phyloP scores from a whole-genome alignment of 2,113 vertebrate species.

The Mobula hypostoma region DNA sequence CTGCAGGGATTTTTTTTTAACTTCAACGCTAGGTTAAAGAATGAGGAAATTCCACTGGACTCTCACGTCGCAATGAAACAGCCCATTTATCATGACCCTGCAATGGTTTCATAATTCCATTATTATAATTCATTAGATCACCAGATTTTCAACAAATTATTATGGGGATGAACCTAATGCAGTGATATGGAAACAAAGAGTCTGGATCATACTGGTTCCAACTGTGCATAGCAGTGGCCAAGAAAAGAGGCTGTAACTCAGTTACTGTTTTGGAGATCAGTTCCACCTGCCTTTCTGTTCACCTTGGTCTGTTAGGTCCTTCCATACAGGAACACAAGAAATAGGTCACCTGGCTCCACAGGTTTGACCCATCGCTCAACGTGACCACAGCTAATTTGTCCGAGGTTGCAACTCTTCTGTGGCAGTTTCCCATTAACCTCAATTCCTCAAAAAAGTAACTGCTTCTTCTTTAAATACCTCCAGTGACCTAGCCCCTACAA shows the following conservation, averaged over 20 bases:
- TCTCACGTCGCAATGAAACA: too few species aligned
- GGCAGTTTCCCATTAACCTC: too few species aligned
- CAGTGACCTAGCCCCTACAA: too few species aligned
- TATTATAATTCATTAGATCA: neutral
- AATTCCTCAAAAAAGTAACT: too few species aligned
- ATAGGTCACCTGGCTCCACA: too few species aligned
- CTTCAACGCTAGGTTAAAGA: neutral
- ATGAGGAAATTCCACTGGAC: neutral
- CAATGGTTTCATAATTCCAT: neutral
- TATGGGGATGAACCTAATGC: neutral
- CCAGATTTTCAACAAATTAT: neutral
- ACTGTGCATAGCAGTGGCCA: neutral
- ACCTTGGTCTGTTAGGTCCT: neutral
- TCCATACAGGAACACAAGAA: too few species aligned
- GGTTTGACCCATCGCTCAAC: too few species aligned
- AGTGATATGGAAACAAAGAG: neutral
- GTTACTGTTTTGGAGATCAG: neutral
- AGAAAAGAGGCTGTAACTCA: neutral
- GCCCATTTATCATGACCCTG: neutral
- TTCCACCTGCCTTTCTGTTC: neutral
- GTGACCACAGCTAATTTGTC: too few species aligned
- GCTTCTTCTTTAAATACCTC: too few species aligned
- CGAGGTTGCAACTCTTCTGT: too few species aligned
- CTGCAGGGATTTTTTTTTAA: neutral
- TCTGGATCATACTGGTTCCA: neutral